A percentile compares a stretch with the other conserved stretches of the same genome.
Evolutionary conservation across 2,113 vertebrate genomes (phyloP).

Genomic region (Aptenodytes patagonicus): DNA sequence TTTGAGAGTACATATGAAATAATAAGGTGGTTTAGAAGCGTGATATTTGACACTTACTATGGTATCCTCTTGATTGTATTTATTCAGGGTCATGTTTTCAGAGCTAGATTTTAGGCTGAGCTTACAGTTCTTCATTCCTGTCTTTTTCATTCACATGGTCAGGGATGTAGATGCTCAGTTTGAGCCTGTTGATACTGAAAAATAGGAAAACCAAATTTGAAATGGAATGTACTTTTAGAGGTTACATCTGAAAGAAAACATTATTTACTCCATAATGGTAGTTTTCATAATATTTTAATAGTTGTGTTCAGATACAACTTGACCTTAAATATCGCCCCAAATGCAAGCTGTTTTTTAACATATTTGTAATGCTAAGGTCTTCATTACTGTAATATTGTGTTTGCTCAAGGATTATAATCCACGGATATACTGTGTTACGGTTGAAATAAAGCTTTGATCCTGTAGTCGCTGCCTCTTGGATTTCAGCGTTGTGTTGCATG

Average conservation of each 20-base stretch:
- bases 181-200: constrained; percentile 11
- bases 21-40: background rate
- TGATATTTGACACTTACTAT: background rate
- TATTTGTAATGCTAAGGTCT: constrained; percentile 50
- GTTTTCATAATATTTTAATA: constrained; percentile 65
- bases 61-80: background rate
- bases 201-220: constrained; percentile 5
- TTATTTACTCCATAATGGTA: constrained; percentile 38
- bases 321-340: constrained; percentile 51
- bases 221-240: constrained; percentile 17
- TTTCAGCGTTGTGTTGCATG: background rate
- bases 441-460: constrained; percentile 41
- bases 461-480: background rate
- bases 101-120: background rate
- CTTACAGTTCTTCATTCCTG: background rate
- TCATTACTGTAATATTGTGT: constrained; percentile 27
- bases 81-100: background rate
- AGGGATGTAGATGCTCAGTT: background rate
- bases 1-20: background rate
- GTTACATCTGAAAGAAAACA: constrained; percentile 54
- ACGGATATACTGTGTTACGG: background rate
- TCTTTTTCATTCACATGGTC: background rate
- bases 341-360: constrained; percentile 63
- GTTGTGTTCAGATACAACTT: constrained; percentile 39
- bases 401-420: constrained; percentile 37